phyloP scores from a whole-genome alignment of 1,140 invertebrate species.

The Leptonema lineaticorne region DNA sequence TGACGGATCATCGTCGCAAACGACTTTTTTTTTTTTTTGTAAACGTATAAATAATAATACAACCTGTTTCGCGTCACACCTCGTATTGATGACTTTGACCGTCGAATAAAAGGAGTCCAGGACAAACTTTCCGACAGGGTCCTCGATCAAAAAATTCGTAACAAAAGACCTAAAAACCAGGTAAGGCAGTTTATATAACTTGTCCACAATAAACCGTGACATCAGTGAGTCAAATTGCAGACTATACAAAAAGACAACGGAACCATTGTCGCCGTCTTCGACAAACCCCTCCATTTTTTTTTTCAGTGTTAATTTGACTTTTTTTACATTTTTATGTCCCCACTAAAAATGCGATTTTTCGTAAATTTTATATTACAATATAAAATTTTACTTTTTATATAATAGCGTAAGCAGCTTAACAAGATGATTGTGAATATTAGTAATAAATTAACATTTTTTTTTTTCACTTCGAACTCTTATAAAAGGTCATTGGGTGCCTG shows the following conservation, averaged over 20 bases:
- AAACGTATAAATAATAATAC: background rate
- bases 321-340: too few species aligned
- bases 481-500: background rate
- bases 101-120: constrained; percentile 24
- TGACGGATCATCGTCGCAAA: too few species aligned
- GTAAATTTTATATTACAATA: too few species aligned
- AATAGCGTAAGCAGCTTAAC: too few species aligned
- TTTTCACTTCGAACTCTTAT: background rate
- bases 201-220: constrained; percentile 30
- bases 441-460: too few species aligned
- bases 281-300: background rate
- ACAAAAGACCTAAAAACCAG: constrained; percentile 20
- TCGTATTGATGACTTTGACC: constrained; percentile 32
- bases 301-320: too few species aligned
- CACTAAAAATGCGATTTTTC: too few species aligned
- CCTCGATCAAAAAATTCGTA: constrained; percentile 9
- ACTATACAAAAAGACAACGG: constrained; percentile 26
- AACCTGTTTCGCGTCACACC: background rate
- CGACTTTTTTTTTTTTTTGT: background rate
- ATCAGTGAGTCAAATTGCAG: constrained; percentile 30
- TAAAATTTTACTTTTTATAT: too few species aligned
- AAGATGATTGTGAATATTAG: too few species aligned
- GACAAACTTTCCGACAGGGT: constrained; percentile 27
- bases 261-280: constrained; percentile 5
- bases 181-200: constrained; percentile 16